Base-by-base conservation (phyloP, 2,113 vertebrate genomes). In the Petroica traversi region DNA sequence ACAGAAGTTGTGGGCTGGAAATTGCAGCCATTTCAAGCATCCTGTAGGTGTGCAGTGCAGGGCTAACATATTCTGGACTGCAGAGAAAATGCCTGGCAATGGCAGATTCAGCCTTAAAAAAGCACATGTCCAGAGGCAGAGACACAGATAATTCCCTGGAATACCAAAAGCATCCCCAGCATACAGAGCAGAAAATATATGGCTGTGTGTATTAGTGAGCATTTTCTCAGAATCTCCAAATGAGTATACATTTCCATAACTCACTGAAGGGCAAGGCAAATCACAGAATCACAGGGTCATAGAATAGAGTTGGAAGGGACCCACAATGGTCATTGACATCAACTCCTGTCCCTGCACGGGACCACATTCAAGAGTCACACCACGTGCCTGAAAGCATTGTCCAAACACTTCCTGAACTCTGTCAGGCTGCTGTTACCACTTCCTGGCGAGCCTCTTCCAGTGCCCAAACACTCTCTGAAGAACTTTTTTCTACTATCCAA, bases 361-460 rank as follows among this genome's bases (percentile, higher is more conserved):
- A 71, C 25, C 24, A 43, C 3, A 7, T 19, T 34, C 16, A 51
- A 43, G 25, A 51, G 16, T 43, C 31, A 43, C 16, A 41, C 31
- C 20, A 6, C 20, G 36, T 41, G 10, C 31, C 55, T 51, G 36
- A 29, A 9, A 51, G 12, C 5, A 29, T 10, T 51, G 45, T 34
- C 12, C 66, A 51, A 69, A 69, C 1, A 4, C 31, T 34, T 49
- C 36, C n/a, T 61, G 45, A 51, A 8, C 2, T 4, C 16, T 43
- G 19, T 19, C 31, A 43, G 36, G 2, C 22, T 67, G n/a, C 18
- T 67, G 51, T 17, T 5, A 43, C 8, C 36, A 36, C 7, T 34
- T 34, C 19, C 16, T 36, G 20, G 12, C 16, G 10, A 83, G 8
- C 0, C 0, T 25, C 5, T 52, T 43, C 6, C 38, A 51, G 45